Conservation (phyloP, 2,888 invertebrate genomes). For the Diplazon laetatorius region DNA sequence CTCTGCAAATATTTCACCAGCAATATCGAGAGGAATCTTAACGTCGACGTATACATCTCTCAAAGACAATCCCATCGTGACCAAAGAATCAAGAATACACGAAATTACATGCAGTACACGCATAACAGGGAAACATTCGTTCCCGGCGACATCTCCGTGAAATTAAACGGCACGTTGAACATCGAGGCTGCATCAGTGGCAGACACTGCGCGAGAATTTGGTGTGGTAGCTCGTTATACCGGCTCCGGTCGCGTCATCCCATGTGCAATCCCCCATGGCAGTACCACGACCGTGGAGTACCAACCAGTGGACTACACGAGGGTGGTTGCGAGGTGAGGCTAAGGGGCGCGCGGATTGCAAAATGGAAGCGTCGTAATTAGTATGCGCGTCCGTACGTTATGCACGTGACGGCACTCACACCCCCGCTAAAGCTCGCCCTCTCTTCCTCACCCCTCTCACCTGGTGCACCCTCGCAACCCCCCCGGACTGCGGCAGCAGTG, state of each 20-base stretch:
- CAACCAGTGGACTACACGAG: constrained; percentile 13
- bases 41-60: background rate
- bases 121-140: constrained; percentile 25
- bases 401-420: constrained; percentile 76
- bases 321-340: constrained; percentile 39
- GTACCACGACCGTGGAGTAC: background rate
- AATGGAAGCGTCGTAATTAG: constrained; percentile 81
- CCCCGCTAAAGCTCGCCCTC: constrained; percentile 64
- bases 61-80: background rate
- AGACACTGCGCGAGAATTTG: background rate
- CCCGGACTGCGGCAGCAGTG: background rate
- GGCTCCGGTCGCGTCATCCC: constrained; percentile 25
- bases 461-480: background rate
- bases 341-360: constrained; percentile 67
- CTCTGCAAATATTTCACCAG: too few species aligned
- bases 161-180: constrained; percentile 66
- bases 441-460: constrained; percentile 45
- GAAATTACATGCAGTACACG: constrained; percentile 9
- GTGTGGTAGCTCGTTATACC: constrained; percentile 45
- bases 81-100: background rate
- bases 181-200: constrained; percentile 23
- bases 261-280: constrained; percentile 18
- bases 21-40: background rate
- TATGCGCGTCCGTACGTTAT: constrained; percentile 81
- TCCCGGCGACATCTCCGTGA: constrained; percentile 53